Conservation (phyloP, 1,140 invertebrate species). For the Trachelipus rathkii region DNA sequence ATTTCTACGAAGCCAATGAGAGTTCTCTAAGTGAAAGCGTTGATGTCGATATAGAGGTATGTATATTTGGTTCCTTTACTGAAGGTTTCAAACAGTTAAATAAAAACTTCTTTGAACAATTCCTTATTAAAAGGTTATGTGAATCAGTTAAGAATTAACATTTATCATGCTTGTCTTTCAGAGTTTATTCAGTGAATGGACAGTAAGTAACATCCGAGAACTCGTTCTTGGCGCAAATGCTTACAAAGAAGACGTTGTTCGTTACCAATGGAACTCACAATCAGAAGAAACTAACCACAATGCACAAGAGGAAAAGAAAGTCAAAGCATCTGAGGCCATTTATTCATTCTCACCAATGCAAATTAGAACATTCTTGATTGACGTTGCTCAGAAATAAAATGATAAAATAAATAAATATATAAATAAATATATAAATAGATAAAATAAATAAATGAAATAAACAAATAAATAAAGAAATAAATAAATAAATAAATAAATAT, state of each 20-base stretch:
- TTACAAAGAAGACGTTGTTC: not conserved
- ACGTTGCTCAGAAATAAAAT: not conserved
- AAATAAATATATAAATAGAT: too few relatives aligned
- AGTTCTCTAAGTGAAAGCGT: not conserved
- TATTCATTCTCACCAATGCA: slow-evolving; percentile 1
- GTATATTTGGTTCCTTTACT: not conserved
- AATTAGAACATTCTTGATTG: not conserved
- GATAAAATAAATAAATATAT: not conserved
- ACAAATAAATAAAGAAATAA: too few relatives aligned
- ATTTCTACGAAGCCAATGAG: slow-evolving; percentile 25
- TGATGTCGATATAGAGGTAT: slow-evolving; percentile 12
- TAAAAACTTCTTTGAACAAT: too few relatives aligned
- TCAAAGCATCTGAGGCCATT: not conserved
- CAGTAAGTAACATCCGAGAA: slow-evolving; percentile 13
- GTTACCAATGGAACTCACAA: slow-evolving; percentile 3
- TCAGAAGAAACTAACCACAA: not conserved
- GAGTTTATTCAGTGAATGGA: slow-evolving; percentile 17
- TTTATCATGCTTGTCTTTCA: not conserved
- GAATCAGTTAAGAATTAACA: too few relatives aligned
- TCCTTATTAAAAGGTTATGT: too few relatives aligned
- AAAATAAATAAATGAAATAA: too few relatives aligned
- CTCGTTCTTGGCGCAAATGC: slow-evolving; percentile 12
- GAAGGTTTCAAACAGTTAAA: too few relatives aligned
- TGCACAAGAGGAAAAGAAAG: not conserved
- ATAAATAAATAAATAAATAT: too few relatives aligned